These are phyloP conservation scores for Mesitornis unicolor DNA, from an alignment of 2,113 vertebrate genomes.

Conservation along the genomic window DNA sequence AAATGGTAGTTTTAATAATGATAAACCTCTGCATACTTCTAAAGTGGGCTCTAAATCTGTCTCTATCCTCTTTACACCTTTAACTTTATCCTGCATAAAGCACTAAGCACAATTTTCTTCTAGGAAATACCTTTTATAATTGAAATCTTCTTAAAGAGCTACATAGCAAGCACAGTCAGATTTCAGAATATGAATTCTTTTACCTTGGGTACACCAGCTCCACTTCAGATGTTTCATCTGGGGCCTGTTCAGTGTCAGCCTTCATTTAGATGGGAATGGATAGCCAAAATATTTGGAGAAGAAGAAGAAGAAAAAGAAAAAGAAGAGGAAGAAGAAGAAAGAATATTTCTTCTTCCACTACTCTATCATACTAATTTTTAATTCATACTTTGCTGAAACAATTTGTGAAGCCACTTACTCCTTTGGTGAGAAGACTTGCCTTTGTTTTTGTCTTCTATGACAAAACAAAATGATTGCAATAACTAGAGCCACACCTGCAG, in stretches of 20 bases:
- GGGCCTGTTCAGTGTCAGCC: not conserved
- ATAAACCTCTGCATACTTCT: slow-evolving; percentile 12
- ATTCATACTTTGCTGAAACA: not conserved
- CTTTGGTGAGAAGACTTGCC: not conserved
- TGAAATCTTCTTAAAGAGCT: slow-evolving; percentile 18
- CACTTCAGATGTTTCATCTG: not conserved
- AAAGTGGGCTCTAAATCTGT: slow-evolving; percentile 37
- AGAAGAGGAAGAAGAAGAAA: not conserved
- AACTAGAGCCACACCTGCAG: not conserved
- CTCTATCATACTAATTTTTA: not conserved
- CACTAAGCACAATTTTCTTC: slow-evolving; percentile 1
- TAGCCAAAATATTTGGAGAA: not conserved
- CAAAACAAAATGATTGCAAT: not conserved
- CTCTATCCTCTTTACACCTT: slow-evolving; percentile 40
- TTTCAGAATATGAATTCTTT: not conserved
- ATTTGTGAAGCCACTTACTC: not conserved
- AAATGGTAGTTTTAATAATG: slow-evolving; percentile 22
- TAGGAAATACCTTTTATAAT: slow-evolving; percentile 1
- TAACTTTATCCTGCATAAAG: slow-evolving; percentile 44
- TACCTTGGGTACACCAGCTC: not conserved
- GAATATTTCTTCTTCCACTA: not conserved
- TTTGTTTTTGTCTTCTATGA: not conserved
- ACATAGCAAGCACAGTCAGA: not conserved
- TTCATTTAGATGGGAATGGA: not conserved
- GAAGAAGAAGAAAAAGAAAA: no score